Evolutionary conservation across 92 coral and sea anemone genomes (phyloP), one percentile per base, ranked within the genome.

Genomic region (Palythoa grandis): DNA sequence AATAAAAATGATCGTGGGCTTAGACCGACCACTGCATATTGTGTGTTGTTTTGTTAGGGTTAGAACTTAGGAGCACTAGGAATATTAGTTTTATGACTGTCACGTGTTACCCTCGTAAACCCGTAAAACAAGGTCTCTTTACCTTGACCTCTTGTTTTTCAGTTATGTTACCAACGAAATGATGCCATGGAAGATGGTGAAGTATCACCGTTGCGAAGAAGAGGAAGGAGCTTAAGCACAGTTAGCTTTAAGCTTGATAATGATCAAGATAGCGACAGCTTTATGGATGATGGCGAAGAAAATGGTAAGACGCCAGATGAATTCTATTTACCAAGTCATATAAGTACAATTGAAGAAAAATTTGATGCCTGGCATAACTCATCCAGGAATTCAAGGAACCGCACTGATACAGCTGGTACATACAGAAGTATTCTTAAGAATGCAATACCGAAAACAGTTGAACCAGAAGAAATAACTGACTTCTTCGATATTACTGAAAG

Each of bases 321-420:
- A 23, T 70, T 82, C 2, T 88, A 92, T 47, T 92, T 90, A 11
- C 92, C 98, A 15, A 83, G 90, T 20, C 89, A 91, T 70, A 86
- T 90, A 37, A 89, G 94, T 17, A 88, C 98, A 9, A 84, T 94
- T n/a, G 98, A 92, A 72, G 95, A 94, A 54, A 94, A 91, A 20
- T 88, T 94, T 74, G 87, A 86, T 68, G 98, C 94, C 1, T 94
- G 98, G 98, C 92, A 89, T 3, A 92, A 92, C 35, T 94, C 95
- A 8, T 92, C 84, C 82, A 88, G 66, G 77, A 92, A 76, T 35
- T 70, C 92, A 0, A 93, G 75, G 22, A 92, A 87, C 53, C 77
- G 85, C 66, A 83, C 79, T 7, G 86, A 90, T 79, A 69, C 89
- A 25, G 84, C 87, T 11, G 84, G 85, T 14, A 86, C 87, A 12